Evolutionary conservation across 2,113 vertebrate species (phyloP).

Genomic region (Sterrhoptilus dennistouni): DNA sequence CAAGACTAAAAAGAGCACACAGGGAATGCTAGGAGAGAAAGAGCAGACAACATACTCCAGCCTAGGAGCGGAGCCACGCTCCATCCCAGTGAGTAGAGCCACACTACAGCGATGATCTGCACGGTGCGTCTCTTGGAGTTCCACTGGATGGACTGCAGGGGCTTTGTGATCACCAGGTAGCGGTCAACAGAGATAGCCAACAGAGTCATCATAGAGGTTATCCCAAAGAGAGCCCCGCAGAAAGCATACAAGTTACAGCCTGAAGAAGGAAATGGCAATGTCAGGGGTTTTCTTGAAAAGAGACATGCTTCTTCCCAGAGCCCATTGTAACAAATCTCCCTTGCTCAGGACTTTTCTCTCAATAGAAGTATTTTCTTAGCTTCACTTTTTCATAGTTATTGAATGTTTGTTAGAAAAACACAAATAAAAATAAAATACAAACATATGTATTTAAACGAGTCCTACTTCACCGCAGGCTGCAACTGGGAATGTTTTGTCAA

Average conservation of each 20-base stretch:
- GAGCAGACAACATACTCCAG: slow-evolving; percentile 68
- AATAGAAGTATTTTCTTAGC: not conserved
- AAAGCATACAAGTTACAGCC: slow-evolving; percentile 73
- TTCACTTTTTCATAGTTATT: not conserved
- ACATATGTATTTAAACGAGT: not conserved
- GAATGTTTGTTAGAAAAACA: not conserved
- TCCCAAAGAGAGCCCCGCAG: slow-evolving; percentile 72
- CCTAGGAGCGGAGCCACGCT: slow-evolving; percentile 63
- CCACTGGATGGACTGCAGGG: slow-evolving; percentile 67
- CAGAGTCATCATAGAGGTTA: slow-evolving; percentile 76
- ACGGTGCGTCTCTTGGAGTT: slow-evolving; percentile 51
- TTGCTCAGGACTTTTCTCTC: not conserved
- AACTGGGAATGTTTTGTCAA: not conserved
- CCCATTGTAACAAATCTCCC: not conserved
- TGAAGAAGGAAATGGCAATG: not conserved
- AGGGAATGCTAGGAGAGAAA: not conserved
- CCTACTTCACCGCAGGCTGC: not conserved
- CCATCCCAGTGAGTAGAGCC: slow-evolving; percentile 70
- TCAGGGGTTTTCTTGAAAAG: not conserved
- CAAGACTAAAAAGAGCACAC: not conserved
- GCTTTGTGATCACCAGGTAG: slow-evolving; percentile 72
- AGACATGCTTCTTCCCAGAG: not conserved
- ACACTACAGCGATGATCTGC: slow-evolving; percentile 50
- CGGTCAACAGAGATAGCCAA: slow-evolving; percentile 72
- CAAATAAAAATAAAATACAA: not conserved